phyloP scores from a whole-genome alignment of 2,797 vertebrate genomes.

The Sebastes hubbsi region DNA sequence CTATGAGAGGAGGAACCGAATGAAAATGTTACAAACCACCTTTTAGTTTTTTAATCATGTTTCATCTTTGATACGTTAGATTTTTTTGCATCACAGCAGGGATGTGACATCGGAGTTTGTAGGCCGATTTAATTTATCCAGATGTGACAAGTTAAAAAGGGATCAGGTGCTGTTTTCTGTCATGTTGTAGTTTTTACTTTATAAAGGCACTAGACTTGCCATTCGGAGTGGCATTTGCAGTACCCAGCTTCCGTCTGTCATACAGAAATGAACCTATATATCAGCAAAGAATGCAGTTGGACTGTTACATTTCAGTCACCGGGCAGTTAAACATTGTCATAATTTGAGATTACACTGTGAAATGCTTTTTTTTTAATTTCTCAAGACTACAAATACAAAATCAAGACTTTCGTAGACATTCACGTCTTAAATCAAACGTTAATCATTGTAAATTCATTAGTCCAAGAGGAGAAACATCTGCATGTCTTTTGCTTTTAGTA shows the following conservation, averaged over 20 bases:
- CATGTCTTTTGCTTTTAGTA: constrained; percentile 20
- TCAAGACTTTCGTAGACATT: background rate
- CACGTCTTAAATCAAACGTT: background rate
- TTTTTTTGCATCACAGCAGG: constrained; percentile 39
- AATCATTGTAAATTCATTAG: background rate
- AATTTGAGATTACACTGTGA: constrained; percentile 46
- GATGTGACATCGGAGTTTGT: constrained; percentile 31
- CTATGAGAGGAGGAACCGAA: constrained; percentile 80
- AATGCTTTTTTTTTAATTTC: constrained; percentile 20
- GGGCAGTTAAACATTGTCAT: background rate
- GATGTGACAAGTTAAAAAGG: constrained; percentile 44
- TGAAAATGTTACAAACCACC: background rate
- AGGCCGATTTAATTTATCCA: constrained; percentile 31
- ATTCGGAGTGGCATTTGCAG: constrained; percentile 76
- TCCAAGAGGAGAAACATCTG: constrained; percentile 4
- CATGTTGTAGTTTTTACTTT: constrained; percentile 30
- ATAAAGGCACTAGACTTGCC: constrained; percentile 77
- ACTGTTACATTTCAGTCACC: constrained; percentile 27
- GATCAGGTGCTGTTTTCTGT: constrained; percentile 35
- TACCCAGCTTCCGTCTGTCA: constrained; percentile 71
- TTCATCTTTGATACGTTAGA: constrained; percentile 7
- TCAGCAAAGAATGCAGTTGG: constrained; percentile 25
- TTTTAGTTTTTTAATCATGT: constrained; percentile 1
- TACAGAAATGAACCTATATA: constrained; percentile 66
- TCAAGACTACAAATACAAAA: background rate